A percentile compares a stretch with the other conserved stretches of the same genome.
Conservation (phyloP, 92 coral and sea anemone genomes). For the Palythoa grandis region DNA sequence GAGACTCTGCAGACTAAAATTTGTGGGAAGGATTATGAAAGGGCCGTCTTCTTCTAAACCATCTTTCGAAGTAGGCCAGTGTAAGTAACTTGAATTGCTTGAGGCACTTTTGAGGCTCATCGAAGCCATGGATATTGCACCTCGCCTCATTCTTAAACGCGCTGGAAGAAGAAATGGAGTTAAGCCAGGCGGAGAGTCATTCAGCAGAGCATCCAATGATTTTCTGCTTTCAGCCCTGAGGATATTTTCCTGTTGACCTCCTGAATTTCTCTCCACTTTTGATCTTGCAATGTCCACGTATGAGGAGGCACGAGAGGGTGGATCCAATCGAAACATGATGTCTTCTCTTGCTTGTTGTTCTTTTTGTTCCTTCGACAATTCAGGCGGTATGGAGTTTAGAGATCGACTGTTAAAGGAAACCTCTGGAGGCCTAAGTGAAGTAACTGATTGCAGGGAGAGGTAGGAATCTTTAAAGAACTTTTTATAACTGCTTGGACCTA, state of each 20-base stretch:
- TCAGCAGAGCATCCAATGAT: constrained; percentile 22
- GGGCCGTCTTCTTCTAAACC: constrained; percentile 74
- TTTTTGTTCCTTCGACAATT: constrained; percentile 41
- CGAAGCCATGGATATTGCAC: constrained; percentile 96
- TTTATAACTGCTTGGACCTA: constrained; percentile 49
- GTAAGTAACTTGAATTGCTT: constrained; percentile 75
- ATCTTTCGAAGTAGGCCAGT: constrained; percentile 58
- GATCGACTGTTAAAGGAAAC: constrained; percentile 56
- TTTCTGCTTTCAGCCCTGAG: not conserved
- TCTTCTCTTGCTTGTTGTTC: constrained; percentile 48
- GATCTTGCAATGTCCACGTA: constrained; percentile 56
- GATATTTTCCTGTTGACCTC: not conserved
- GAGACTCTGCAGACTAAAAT: constrained; percentile 50
- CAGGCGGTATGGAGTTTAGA: constrained; percentile 66
- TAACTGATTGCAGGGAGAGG: constrained; percentile 59
- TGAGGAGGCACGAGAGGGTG: constrained; percentile 72
- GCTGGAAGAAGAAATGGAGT: constrained; percentile 24
- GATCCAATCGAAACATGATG: constrained; percentile 57
- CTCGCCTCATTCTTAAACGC: constrained; percentile 77
- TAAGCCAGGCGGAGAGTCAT: constrained; percentile 7
- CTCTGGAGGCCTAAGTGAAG: constrained; percentile 51
- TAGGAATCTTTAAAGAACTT: constrained; percentile 59
- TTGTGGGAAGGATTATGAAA: constrained; percentile 74
- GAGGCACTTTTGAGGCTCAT: constrained; percentile 87
- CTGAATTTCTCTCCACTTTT: not conserved